These are phyloP conservation scores for Melitaea cinxia DNA, from an alignment of 1,140 invertebrate genomes.

Conservation along the genomic window DNA sequence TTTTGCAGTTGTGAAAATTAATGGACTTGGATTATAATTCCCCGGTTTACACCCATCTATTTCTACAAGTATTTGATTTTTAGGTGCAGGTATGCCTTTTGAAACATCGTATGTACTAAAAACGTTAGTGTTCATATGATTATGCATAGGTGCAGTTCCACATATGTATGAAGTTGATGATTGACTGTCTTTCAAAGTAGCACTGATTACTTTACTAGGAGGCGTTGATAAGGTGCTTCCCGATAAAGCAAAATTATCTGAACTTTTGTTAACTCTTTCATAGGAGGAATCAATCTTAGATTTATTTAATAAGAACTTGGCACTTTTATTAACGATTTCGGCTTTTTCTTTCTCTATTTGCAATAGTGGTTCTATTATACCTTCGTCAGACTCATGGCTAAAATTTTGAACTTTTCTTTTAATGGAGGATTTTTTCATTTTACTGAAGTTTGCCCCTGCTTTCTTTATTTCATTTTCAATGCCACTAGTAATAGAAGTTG, in stretches of 20 bases:
- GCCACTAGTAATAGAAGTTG: constrained; percentile 67
- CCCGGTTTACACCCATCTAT: constrained; percentile 53
- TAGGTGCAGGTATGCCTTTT: constrained; percentile 42
- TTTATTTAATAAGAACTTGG: constrained; percentile 68
- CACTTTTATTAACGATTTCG: constrained; percentile 62
- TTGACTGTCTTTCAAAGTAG: not conserved
- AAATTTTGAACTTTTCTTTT: constrained; percentile 72
- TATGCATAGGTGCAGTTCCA: constrained; percentile 48
- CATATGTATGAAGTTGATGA: constrained; percentile 21
- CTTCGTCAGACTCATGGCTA: constrained; percentile 69
- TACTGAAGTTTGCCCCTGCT: constrained; percentile 58
- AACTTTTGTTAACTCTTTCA: constrained; percentile 41
- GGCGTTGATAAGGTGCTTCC: constrained; percentile 23
- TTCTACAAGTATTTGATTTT: constrained; percentile 63
- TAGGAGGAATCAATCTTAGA: constrained; percentile 62
- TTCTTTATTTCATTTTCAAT: constrained; percentile 73
- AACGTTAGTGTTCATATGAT: constrained; percentile 68
- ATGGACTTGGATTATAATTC: constrained; percentile 50
- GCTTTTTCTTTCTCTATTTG: constrained; percentile 63
- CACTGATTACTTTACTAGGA: constrained; percentile 33
- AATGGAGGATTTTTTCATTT: constrained; percentile 71
- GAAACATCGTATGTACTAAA: constrained; percentile 45
- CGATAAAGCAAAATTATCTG: constrained; percentile 20
- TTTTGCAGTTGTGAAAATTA: constrained; percentile 77
- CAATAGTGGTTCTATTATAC: constrained; percentile 72